Conservation (phyloP, 2,797 vertebrate genomes). For the Austrolebias charrua region DNA sequence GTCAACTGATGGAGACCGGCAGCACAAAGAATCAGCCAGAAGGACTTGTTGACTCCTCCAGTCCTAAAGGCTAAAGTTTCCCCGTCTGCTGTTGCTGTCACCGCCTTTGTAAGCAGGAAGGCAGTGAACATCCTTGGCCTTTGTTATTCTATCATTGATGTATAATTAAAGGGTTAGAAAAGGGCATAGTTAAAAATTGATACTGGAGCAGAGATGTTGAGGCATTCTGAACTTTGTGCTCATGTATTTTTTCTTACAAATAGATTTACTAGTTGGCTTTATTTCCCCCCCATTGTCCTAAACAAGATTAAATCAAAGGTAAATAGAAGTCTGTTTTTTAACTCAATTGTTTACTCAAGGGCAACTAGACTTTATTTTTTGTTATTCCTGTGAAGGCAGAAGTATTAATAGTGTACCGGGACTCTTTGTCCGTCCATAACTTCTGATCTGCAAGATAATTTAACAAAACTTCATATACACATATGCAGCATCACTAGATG, state of each 20-base stretch:
- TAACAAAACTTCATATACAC: too few relatives aligned
- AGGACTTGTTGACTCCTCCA: conserved; percentile 42
- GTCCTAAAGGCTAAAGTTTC: conserved; percentile 54
- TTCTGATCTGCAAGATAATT: too few relatives aligned
- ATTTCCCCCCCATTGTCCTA: conserved; percentile 5
- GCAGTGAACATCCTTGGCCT: conserved; percentile 38
- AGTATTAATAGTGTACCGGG: too few relatives aligned
- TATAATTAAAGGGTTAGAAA: conserved; percentile 81
- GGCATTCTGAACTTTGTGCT: conserved; percentile 56
- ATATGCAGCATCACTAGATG: too few relatives aligned
- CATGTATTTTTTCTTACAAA: conserved; percentile 48
- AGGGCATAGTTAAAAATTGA: conserved; percentile 80
- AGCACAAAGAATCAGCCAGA: conserved; percentile 48
- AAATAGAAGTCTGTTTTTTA: background rate
- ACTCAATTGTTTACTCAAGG: too few relatives aligned
- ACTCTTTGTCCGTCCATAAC: too few relatives aligned
- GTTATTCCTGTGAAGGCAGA: too few relatives aligned
- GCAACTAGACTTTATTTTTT: too few relatives aligned
- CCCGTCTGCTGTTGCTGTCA: conserved; percentile 63
- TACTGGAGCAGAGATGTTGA: conserved; percentile 66
- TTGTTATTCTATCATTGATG: conserved; percentile 78
- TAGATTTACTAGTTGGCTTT: conserved; percentile 59
- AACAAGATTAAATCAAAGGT: background rate
- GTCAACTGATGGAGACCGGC: conserved; percentile 62
- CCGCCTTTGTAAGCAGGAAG: conserved; percentile 53